Evolutionary conservation across 2,888 invertebrate species (phyloP).

Genomic region (Drosophila longiperda): DNA sequence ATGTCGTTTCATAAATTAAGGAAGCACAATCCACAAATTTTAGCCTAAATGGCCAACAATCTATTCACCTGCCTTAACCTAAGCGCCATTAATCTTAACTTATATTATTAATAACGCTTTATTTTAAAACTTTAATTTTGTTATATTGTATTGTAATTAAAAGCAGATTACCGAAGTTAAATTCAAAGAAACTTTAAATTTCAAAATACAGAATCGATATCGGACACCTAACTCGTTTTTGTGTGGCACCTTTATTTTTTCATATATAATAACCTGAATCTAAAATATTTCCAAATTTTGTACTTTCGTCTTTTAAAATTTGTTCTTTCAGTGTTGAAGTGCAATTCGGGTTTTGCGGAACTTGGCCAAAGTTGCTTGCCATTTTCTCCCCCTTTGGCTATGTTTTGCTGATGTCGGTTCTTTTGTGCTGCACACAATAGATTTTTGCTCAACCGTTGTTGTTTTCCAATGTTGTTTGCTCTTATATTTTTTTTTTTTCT

Average conservation of each 20-base stretch:
- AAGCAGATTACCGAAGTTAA: neutral
- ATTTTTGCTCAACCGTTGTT: conserved; percentile 59
- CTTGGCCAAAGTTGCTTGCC: conserved; percentile 66
- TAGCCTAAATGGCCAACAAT: neutral
- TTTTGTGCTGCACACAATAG: conserved; percentile 80
- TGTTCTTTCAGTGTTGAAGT: conserved; percentile 18
- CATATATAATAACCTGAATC: no score
- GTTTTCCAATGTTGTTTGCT: conserved; percentile 49
- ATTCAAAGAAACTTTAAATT: neutral
- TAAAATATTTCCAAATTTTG: neutral
- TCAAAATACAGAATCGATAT: neutral
- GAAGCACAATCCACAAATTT: neutral
- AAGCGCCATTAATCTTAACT: neutral
- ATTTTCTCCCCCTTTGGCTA: conserved; percentile 35
- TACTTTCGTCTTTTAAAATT: neutral
- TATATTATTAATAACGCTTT: neutral
- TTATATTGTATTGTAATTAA: neutral
- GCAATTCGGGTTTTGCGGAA: conserved; percentile 49
- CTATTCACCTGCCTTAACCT: neutral
- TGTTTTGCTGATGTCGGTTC: conserved; percentile 53
- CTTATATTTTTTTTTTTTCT: conserved; percentile 37
- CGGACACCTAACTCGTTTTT: neutral
- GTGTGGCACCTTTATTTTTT: neutral
- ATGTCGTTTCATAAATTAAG: neutral
- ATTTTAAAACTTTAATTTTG: neutral